Percentiles rank a stretch among this genome's conserved stretches.
Evolutionary conservation across 2,888 invertebrate species (phyloP).

Genomic region (Volucella inflata): DNA sequence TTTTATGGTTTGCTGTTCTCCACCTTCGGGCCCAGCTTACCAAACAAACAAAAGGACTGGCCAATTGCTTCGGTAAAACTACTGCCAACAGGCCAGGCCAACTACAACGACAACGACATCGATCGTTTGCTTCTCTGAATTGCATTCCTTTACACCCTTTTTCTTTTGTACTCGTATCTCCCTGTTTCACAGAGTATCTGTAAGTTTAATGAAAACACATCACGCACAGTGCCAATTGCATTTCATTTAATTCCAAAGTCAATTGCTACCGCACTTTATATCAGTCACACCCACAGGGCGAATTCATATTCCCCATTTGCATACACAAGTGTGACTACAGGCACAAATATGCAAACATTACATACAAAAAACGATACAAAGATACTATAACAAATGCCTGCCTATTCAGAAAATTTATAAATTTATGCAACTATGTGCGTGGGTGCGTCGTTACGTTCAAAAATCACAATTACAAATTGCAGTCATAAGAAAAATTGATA

Average conservation of each 20-base stretch:
- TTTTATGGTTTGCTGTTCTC: conserved; percentile 28
- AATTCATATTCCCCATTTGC: conserved; percentile 39
- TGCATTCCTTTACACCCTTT: conserved; percentile 46
- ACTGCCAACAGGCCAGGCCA: conserved; percentile 14
- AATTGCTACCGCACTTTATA: conserved; percentile 48
- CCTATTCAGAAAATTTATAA: conserved; percentile 58
- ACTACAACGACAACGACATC: neutral
- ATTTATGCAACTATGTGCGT: conserved; percentile 67
- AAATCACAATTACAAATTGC: conserved; percentile 25
- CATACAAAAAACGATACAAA: neutral
- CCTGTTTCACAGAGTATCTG: neutral
- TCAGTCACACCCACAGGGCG: conserved; percentile 55
- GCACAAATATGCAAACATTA: conserved; percentile 11
- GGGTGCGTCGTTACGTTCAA: conserved; percentile 49
- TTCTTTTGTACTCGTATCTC: conserved; percentile 8
- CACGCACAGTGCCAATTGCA: conserved; percentile 70
- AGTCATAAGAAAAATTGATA: conserved; percentile 3
- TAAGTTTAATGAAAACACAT: conserved; percentile 66
- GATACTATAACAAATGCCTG: neutral
- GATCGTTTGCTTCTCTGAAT: conserved; percentile 33
- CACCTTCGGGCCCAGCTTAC: conserved; percentile 47
- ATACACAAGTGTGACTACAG: conserved; percentile 37
- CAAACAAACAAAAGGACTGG: conserved; percentile 57
- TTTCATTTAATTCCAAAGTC: conserved; percentile 37
- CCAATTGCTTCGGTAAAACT: conserved; percentile 20